phyloP scores from a whole-genome alignment of 2,113 vertebrate species.

The Indicator maculatus region DNA sequence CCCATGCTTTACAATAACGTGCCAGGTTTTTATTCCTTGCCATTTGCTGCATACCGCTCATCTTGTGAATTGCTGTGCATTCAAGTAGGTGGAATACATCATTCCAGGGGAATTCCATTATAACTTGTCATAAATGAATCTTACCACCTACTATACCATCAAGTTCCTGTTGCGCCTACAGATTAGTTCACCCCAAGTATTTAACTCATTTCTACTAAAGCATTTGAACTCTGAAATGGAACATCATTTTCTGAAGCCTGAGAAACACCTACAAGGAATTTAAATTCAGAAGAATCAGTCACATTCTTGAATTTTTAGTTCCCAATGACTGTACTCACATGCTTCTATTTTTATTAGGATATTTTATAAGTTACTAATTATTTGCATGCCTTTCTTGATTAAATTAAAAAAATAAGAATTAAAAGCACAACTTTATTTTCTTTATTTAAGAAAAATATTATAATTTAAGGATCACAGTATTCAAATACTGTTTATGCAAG shows the following conservation, averaged over 20 bases:
- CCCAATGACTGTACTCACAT: not conserved
- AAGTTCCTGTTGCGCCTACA: slow-evolving; percentile 15
- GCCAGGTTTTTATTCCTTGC: not conserved
- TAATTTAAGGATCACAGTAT: not conserved
- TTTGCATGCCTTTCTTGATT: not conserved
- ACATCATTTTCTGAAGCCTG: not conserved
- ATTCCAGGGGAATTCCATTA: slow-evolving; percentile 30
- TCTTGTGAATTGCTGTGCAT: not conserved
- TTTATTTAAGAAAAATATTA: not conserved
- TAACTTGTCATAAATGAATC: slow-evolving; percentile 26
- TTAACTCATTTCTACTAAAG: not conserved
- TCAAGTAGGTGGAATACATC: slow-evolving; percentile 12
- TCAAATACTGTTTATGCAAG: not conserved
- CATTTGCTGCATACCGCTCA: not conserved
- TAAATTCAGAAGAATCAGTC: not conserved
- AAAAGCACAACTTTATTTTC: not conserved
- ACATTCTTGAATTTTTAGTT: not conserved
- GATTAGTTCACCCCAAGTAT: not conserved
- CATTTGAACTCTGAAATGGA: not conserved
- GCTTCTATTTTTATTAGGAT: not conserved
- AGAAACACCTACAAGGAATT: not conserved
- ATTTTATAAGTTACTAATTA: not conserved
- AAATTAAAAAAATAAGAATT: not conserved
- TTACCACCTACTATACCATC: not conserved
- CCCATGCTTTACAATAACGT: not conserved